Percentiles rank a stretch among this genome's conserved stretches.
phyloP scores from a whole-genome alignment of 2,797 vertebrate species.

The Amblyraja radiata region DNA sequence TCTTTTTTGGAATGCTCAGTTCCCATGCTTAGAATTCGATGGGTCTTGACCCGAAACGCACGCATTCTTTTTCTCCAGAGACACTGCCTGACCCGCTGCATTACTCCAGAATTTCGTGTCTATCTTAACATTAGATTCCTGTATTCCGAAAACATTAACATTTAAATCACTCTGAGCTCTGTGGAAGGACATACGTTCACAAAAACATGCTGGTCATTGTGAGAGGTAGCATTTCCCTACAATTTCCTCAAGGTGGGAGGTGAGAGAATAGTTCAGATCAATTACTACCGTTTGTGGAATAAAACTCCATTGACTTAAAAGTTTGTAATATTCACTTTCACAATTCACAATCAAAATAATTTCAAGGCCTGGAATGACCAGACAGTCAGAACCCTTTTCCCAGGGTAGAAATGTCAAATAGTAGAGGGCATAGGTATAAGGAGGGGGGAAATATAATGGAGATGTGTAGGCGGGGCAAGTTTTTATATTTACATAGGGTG shows the following conservation, averaged over 20 bases:
- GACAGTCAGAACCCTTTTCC: not conserved
- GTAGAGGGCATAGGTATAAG: no score
- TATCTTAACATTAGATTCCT: not conserved
- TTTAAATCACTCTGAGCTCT: not conserved
- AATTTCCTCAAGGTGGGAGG: not conserved
- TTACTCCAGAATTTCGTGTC: no score
- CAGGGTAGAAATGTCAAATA: no score
- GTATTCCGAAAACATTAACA: not conserved
- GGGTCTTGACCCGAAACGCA: no score
- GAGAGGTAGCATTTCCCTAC: not conserved
- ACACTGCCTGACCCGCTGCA: no score
- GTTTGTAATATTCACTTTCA: no score
- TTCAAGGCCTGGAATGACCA: not conserved
- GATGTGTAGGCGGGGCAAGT: no score
- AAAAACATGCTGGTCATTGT: not conserved
- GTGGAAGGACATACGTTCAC: not conserved
- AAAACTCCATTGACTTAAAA: not conserved
- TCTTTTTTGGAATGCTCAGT: no score
- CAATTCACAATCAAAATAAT: not conserved
- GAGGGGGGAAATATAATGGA: no score
- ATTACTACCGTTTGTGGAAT: not conserved
- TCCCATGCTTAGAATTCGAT: not conserved
- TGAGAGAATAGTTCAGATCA: not conserved
- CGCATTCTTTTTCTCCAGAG: no score
- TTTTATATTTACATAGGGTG: no score